phyloP scores from a whole-genome alignment of 2,797 vertebrate genomes.

The Tarsius wallacei region DNA sequence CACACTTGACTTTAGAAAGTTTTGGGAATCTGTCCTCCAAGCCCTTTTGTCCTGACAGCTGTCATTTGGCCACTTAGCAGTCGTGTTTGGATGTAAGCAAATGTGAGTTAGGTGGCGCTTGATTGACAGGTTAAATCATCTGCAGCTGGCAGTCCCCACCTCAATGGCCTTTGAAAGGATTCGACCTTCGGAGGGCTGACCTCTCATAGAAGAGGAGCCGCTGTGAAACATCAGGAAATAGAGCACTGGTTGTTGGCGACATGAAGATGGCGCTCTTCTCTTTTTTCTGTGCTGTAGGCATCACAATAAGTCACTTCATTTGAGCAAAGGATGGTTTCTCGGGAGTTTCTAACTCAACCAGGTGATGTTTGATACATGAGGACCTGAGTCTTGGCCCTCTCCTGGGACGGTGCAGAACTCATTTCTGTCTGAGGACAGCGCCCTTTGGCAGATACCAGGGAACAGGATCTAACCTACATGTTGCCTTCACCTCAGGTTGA shows the following conservation, averaged over 20 bases:
- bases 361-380: accelerated
- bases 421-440: accelerated
- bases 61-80: neutral
- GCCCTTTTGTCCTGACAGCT: neutral
- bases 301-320: accelerated
- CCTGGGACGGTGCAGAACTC: neutral
- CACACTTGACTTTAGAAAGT: accelerated
- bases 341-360: neutral
- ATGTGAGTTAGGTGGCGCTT: neutral
- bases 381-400: neutral
- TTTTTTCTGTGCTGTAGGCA: neutral
- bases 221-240: neutral
- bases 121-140: neutral
- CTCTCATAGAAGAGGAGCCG: accelerated
- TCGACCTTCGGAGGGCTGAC: neutral
- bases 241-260: accelerated
- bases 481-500: too few relatives aligned
- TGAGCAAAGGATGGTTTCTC: neutral
- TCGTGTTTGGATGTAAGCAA: neutral
- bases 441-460: too few relatives aligned
- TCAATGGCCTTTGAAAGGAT: neutral
- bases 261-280: accelerated
- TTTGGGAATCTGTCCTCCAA: neutral
- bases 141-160: neutral
- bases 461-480: accelerated